phyloP scores from a whole-genome alignment of 2,113 vertebrate genomes.

The Baryphthengus martii region DNA sequence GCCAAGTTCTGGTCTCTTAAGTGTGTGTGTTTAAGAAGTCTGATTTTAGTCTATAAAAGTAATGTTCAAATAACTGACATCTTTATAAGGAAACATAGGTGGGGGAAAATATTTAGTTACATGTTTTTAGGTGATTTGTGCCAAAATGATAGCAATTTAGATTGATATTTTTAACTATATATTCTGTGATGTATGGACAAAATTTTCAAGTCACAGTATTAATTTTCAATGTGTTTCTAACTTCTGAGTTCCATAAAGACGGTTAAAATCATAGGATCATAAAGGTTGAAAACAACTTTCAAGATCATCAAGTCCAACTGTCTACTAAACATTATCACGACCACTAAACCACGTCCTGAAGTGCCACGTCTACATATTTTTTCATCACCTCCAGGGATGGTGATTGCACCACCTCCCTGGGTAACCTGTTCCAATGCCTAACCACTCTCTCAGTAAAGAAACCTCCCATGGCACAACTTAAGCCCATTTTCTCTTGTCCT shows the following conservation, averaged over 20 bases:
- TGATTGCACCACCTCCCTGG: no score
- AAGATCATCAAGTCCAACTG: no score
- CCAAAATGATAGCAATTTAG: not conserved
- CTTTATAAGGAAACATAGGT: not conserved
- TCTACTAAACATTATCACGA: no score
- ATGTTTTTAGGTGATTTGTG: not conserved
- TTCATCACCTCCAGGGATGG: no score
- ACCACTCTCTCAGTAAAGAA: no score
- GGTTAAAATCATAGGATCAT: no score
- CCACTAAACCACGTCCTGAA: no score
- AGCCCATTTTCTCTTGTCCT: no score
- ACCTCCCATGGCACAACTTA: no score
- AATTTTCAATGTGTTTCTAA: not conserved
- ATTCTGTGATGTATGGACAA: not conserved
- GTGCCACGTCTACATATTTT: no score
- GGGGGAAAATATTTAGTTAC: not conserved
- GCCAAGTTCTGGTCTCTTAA: not conserved
- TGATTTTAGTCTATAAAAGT: not conserved
- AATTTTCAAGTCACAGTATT: not conserved
- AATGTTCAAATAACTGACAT: not conserved
- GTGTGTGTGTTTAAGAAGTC: not conserved
- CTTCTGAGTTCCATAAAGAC: not conserved
- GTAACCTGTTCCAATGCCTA: no score
- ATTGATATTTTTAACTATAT: not conserved
- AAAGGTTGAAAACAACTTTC: no score